phyloP scores from a whole-genome alignment of 2,888 invertebrate species.

The Phrixothrix hirtus region DNA sequence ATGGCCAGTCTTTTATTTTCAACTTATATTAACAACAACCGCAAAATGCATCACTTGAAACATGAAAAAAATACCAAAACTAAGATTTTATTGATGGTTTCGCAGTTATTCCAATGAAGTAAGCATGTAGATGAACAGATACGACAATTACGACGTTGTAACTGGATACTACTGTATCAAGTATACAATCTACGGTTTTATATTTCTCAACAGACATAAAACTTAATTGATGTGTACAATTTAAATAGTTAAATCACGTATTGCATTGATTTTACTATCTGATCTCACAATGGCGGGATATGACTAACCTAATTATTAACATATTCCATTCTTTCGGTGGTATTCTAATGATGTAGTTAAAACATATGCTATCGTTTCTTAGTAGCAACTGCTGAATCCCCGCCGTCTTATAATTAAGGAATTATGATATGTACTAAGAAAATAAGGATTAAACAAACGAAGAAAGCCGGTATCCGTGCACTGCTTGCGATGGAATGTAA shows the following conservation, averaged over 20 bases:
- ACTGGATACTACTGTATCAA: constrained; percentile 11
- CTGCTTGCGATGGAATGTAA: too few relatives aligned
- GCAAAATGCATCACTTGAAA: too few relatives aligned
- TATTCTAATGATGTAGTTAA: neutral
- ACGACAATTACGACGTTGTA: constrained; percentile 7
- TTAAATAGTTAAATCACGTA: neutral
- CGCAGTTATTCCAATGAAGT: too few relatives aligned
- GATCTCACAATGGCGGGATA: neutral
- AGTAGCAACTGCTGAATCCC: neutral
- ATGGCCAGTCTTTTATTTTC: too few relatives aligned
- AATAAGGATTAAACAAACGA: too few relatives aligned
- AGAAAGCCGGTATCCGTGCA: too few relatives aligned
- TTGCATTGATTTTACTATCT: neutral
- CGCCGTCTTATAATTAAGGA: neutral
- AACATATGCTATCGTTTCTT: neutral
- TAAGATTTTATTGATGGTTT: too few relatives aligned
- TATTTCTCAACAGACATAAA: constrained; percentile 14
- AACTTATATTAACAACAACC: too few relatives aligned
- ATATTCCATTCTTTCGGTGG: neutral
- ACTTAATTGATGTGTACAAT: constrained; percentile 13
- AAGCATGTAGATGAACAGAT: constrained; percentile 9
- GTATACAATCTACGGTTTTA: constrained; percentile 5
- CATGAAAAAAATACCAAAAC: too few relatives aligned
- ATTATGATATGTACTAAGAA: too few relatives aligned
- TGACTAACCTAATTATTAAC: neutral